Evolutionary conservation across 2,113 vertebrate genomes (phyloP), one percentile per base, ranked within the genome.

Genomic region (Paracyprichromis sp.): DNA sequence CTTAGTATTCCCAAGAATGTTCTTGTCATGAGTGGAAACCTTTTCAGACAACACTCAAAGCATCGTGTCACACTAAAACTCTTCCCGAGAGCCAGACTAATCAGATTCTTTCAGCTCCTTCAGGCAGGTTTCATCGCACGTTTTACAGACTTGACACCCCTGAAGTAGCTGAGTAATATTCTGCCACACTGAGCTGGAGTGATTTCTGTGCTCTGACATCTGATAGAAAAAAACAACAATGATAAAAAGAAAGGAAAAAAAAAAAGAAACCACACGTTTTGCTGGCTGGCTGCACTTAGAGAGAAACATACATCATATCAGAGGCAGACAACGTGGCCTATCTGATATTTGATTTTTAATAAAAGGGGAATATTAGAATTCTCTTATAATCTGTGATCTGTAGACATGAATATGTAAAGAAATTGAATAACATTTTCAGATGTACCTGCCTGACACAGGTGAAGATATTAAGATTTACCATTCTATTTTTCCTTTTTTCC

Each of bases 191-290:
- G 78, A 54, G 63, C 78, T 21, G 45, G 21, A 88, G 36, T 80
- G 31, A 69, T 89, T 86, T 86, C 69, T 86, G 83, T 66, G 86
- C 54, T 89, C 73, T 34, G 83, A 87, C 82, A 88, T 90, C 79
- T 89, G 88, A 90, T 83, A 50, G 82, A 90, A 87, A 90, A 86
- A 90, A 94, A 91, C 86, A 92, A 84, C 78, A 93, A 86, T 89
- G 56, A 89, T 84, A 83, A 84, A 76, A 76, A 76, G 43, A 84
- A 88, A 84, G n/a, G 11, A 38, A 53, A 43, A 61, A 87, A 86
- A 90, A 86, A 89, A 66, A 13, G 34, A 21, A 66, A 38, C 61
- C 61, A 84, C 7, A 16, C 56, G 59, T 88, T 88, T 45, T 66
- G 61, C 34, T 38, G 61, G 11, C 69, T 34, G 36, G 29, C 66